Conservation (phyloP, 2,888 invertebrate species). For the Sinelater perroti region DNA sequence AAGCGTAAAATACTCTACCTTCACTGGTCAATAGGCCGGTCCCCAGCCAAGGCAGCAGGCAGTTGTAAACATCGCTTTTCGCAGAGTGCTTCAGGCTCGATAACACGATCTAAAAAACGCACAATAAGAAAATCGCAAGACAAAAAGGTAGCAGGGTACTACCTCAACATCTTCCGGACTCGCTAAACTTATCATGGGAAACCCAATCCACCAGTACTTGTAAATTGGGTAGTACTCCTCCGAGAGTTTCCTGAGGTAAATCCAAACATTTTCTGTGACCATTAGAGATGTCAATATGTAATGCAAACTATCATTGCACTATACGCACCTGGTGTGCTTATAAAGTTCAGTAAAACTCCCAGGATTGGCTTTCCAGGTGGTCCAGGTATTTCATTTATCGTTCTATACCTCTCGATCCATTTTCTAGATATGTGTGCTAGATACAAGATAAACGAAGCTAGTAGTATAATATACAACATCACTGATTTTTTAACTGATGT, state of each 20-base stretch:
- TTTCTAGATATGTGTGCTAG: too few species aligned
- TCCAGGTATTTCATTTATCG: too few species aligned
- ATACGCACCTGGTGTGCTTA: too few species aligned
- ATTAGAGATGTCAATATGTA: too few species aligned
- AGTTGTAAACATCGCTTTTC: not conserved
- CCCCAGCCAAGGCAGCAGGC: not conserved
- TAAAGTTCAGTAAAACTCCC: too few species aligned
- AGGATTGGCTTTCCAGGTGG: too few species aligned
- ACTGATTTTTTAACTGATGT: too few species aligned
- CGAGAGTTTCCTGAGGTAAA: not conserved
- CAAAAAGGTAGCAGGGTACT: not conserved
- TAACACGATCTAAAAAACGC: not conserved
- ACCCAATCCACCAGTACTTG: conserved; percentile 1
- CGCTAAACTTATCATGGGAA: conserved; percentile 1
- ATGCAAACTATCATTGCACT: too few species aligned
- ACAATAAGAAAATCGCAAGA: not conserved
- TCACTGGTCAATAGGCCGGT: not conserved
- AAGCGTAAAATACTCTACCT: not conserved
- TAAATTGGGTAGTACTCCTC: conserved; percentile 4
- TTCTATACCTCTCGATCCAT: too few species aligned
- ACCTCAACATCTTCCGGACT: conserved; percentile 11
- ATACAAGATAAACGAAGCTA: too few species aligned
- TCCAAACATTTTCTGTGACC: not conserved
- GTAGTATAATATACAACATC: too few species aligned
- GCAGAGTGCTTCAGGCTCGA: not conserved